Evolutionary conservation across 53 echinoderm and acorn worm species (phyloP).

Genomic region (Antedon mediterranea): DNA sequence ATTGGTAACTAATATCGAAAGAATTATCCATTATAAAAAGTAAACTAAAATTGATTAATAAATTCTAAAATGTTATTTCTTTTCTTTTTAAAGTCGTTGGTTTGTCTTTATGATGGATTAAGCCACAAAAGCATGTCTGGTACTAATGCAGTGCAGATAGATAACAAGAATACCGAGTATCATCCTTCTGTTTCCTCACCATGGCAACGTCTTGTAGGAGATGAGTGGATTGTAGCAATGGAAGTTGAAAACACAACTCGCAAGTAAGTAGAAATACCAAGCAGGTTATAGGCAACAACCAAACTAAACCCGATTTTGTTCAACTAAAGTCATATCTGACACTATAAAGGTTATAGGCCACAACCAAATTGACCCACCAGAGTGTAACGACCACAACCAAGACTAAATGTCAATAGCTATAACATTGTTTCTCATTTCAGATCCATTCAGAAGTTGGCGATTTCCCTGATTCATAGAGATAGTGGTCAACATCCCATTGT

Average conservation of each 20-base stretch:
- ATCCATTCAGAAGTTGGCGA: not conserved
- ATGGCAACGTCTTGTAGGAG: conserved; percentile 26
- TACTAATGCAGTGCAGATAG: not conserved
- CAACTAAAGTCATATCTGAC: no score
- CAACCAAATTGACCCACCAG: no score
- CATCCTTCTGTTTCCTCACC: not conserved
- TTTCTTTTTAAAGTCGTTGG: conserved; percentile 5
- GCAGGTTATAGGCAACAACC: no score
- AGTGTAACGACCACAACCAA: no score
- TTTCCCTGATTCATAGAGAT: conserved; percentile 15
- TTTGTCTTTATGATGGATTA: conserved; percentile 25
- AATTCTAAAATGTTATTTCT: not conserved
- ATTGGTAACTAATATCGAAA: not conserved
- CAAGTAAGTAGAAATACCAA: no score
- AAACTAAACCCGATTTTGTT: no score
- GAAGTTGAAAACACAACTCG: conserved; percentile 11
- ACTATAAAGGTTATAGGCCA: no score
- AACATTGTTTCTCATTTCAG: conserved; percentile 9
- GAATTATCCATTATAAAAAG: no score
- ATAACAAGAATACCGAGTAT: not conserved
- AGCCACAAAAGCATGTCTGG: not conserved
- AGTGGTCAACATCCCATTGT: not conserved
- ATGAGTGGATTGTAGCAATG: conserved; percentile 24
- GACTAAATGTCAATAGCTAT: no score
- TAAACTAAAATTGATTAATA: no score